A percentile compares a stretch with the other conserved stretches of the same genome.
phyloP scores from a whole-genome alignment of 2,797 vertebrate genomes.

The Argentina silus region DNA sequence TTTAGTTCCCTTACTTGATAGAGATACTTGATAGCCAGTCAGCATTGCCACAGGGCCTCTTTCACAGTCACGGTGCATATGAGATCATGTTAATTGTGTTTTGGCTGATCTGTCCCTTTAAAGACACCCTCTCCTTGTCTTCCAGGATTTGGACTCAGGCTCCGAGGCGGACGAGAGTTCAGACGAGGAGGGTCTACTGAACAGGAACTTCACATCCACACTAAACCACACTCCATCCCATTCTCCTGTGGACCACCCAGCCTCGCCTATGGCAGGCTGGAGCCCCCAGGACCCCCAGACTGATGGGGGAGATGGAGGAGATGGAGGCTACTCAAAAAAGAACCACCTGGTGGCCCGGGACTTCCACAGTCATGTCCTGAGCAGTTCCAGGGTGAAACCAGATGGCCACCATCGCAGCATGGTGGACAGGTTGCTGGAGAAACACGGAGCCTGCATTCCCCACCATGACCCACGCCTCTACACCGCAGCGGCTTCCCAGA shows the following conservation, averaged over 20 bases:
- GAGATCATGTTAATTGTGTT: no score
- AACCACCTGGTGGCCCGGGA: constrained; percentile 6
- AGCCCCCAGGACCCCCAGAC: neutral
- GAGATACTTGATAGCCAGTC: no score
- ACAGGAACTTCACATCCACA: constrained; percentile 37
- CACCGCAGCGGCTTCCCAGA: constrained; percentile 66
- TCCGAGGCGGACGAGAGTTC: constrained; percentile 39
- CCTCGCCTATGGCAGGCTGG: neutral
- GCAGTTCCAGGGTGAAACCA: neutral
- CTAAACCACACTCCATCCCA: neutral
- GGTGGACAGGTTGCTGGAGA: constrained; percentile 58
- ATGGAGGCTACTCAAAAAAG: neutral
- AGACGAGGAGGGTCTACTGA: constrained; percentile 30
- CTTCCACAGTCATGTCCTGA: constrained; percentile 18
- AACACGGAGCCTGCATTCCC: constrained; percentile 55
- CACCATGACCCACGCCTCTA: constrained; percentile 78
- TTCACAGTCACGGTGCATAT: no score
- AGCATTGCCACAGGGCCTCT: no score
- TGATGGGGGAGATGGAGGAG: constrained; percentile 18
- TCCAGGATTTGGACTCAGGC: constrained; percentile 45
- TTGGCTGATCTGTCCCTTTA: neutral
- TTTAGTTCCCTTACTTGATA: no score
- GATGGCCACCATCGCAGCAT: constrained; percentile 21
- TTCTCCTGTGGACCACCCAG: neutral
- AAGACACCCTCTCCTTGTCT: constrained; percentile 11